phyloP scores from a whole-genome alignment of 92 coral and sea anemone species.

The Zoanthus solanderi region DNA sequence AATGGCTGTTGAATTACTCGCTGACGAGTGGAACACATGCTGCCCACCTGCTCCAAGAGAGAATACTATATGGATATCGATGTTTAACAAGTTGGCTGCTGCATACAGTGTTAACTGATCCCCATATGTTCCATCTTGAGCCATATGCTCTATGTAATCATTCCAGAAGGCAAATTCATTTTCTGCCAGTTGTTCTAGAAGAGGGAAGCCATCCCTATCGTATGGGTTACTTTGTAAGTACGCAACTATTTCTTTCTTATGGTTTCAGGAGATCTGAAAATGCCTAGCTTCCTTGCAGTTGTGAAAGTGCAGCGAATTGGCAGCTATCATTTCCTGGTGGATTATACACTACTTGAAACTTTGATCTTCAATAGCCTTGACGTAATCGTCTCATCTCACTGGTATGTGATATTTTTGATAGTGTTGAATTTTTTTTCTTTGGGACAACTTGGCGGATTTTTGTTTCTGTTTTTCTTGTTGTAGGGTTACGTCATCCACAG shows the following conservation, averaged over 20 bases:
- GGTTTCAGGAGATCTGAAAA: slow-evolving; percentile 62
- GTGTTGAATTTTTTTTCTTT: too few relatives aligned
- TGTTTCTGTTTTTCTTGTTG: too few relatives aligned
- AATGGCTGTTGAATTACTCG: too few relatives aligned
- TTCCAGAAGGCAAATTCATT: slow-evolving; percentile 2
- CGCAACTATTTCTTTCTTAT: slow-evolving; percentile 53
- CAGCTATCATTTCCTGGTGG: slow-evolving; percentile 68
- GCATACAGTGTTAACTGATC: too few relatives aligned
- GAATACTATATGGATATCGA: not conserved
- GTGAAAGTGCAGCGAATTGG: slow-evolving; percentile 57
- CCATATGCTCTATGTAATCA: too few relatives aligned
- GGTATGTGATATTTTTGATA: too few relatives aligned
- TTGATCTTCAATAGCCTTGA: too few relatives aligned
- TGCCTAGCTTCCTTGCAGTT: slow-evolving; percentile 47
- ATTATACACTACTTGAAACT: slow-evolving; percentile 40
- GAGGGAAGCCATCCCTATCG: slow-evolving; percentile 57
- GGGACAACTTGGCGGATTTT: too few relatives aligned
- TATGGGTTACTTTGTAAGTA: slow-evolving; percentile 44
- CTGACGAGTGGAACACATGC: slow-evolving; percentile 43
- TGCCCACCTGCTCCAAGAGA: slow-evolving; percentile 44
- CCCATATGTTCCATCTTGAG: too few relatives aligned
- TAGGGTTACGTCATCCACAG: too few relatives aligned
- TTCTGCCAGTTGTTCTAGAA: slow-evolving; percentile 3
- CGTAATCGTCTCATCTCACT: too few relatives aligned
- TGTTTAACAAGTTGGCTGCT: too few relatives aligned